These are phyloP conservation scores for Cacatua alba DNA, from an alignment of 2,113 vertebrate genomes.

Conservation along the genomic window DNA sequence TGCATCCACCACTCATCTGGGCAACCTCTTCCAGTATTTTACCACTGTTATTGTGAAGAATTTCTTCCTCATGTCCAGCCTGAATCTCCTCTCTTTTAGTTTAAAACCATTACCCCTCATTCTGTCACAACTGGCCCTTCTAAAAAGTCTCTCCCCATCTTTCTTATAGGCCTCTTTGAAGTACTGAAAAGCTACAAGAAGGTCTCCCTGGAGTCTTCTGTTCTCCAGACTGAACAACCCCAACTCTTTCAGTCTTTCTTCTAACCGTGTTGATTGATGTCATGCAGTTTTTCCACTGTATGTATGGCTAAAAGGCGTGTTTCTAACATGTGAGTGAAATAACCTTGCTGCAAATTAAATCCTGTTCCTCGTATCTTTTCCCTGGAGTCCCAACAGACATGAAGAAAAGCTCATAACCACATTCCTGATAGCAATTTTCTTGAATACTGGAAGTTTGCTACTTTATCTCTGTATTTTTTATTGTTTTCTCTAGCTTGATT, in stretches of 20 bases:
- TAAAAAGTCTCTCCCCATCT: not conserved
- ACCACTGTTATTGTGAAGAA: not conserved
- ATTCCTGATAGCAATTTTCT: not conserved
- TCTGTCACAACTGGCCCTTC: not conserved
- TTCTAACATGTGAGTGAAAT: not conserved
- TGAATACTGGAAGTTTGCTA: not conserved
- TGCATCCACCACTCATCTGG: not conserved
- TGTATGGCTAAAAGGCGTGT: not conserved
- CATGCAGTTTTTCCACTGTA: not conserved
- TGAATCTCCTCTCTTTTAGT: not conserved
- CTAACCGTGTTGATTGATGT: not conserved
- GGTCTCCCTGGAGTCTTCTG: not conserved
- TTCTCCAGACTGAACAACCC: not conserved
- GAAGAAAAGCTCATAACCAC: not conserved
- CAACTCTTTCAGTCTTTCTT: not conserved
- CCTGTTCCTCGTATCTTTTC: not conserved
- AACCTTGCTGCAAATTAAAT: not conserved
- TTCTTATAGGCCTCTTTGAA: not conserved
- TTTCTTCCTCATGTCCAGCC: not conserved
- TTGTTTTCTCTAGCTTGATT: not conserved
- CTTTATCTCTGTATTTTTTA: not conserved
- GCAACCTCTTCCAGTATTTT: not conserved
- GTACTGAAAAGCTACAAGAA: not conserved
- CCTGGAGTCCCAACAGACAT: not conserved
- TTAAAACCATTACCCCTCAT: not conserved